A percentile compares a stretch with the other conserved stretches of the same genome.
Evolutionary conservation across 2,888 invertebrate genomes (phyloP).

Genomic region (Poecilobothrus nobilitatus): DNA sequence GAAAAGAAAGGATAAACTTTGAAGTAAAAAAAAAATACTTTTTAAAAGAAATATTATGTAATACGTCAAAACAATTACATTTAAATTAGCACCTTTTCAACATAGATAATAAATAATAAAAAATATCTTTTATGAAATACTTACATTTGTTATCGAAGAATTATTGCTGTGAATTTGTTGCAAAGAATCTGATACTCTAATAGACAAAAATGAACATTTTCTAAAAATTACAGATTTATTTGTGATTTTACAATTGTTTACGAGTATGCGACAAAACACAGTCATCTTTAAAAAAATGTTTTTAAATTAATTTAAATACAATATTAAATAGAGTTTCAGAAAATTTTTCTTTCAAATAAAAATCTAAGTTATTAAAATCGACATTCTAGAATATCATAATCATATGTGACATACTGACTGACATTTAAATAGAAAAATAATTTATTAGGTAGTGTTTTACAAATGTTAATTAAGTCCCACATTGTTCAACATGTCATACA

Average conservation of each 20-base stretch:
- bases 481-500: too few relatives aligned
- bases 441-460: too few relatives aligned
- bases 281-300: not conserved
- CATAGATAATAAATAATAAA: not conserved
- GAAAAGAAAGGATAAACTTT: not conserved
- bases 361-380: too few relatives aligned
- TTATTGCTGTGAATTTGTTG: not conserved
- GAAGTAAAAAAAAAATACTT: not conserved
- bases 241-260: not conserved
- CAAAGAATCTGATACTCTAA: not conserved
- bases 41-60: not conserved
- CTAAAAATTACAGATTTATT: not conserved
- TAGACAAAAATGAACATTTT: not conserved
- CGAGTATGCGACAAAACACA: not conserved
- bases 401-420: too few relatives aligned
- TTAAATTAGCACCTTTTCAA: too few relatives aligned
- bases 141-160: not conserved
- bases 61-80: not conserved
- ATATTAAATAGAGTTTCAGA: too few relatives aligned
- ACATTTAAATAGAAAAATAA: too few relatives aligned
- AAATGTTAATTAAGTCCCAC: too few relatives aligned
- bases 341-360: too few relatives aligned
- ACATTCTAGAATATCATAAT: too few relatives aligned
- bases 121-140: not conserved
- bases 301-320: too few relatives aligned